Percentiles rank a stretch among this genome's conserved stretches.
phyloP scores from a whole-genome alignment of 2,888 invertebrate genomes.

The Megamerina dolium region DNA sequence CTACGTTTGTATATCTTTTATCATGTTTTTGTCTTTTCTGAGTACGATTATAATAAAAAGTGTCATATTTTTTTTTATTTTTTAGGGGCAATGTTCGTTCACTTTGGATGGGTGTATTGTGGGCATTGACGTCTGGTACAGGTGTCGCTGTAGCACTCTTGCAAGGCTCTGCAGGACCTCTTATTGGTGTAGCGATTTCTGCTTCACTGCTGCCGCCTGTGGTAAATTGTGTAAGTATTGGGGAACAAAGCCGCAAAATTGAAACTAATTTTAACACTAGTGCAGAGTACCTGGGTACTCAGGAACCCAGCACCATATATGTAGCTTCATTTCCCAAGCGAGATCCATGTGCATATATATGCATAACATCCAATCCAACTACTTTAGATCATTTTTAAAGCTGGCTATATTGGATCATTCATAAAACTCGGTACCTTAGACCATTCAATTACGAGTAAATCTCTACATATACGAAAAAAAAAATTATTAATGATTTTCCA shows the following conservation, averaged over 20 bases:
- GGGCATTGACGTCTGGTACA: constrained; percentile 69
- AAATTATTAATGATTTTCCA: no score
- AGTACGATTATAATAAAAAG: constrained; percentile 7
- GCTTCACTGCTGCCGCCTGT: constrained; percentile 79
- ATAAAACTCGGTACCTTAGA: no score
- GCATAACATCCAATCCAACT: not conserved
- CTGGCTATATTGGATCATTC: no score
- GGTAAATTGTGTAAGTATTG: constrained; percentile 69
- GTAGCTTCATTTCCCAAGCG: no score
- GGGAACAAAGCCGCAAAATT: not conserved
- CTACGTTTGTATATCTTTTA: not conserved
- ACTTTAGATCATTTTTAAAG: no score
- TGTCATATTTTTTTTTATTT: constrained; percentile 17
- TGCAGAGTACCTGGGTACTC: not conserved
- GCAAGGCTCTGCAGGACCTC: constrained; percentile 76
- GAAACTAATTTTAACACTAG: not conserved
- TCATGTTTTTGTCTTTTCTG: not conserved
- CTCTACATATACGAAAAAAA: no score
- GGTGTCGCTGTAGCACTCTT: constrained; percentile 81
- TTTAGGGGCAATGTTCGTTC: constrained; percentile 64
- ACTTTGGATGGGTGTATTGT: constrained; percentile 69
- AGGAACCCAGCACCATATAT: no score
- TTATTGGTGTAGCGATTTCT: constrained; percentile 86
- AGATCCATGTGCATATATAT: not conserved
- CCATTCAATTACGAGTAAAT: no score